Percentiles rank a stretch among this genome's conserved stretches.
These are phyloP conservation scores for Dermatophagoides farinae DNA, from an alignment of 1,140 invertebrate genomes.

Conservation along the genomic window DNA sequence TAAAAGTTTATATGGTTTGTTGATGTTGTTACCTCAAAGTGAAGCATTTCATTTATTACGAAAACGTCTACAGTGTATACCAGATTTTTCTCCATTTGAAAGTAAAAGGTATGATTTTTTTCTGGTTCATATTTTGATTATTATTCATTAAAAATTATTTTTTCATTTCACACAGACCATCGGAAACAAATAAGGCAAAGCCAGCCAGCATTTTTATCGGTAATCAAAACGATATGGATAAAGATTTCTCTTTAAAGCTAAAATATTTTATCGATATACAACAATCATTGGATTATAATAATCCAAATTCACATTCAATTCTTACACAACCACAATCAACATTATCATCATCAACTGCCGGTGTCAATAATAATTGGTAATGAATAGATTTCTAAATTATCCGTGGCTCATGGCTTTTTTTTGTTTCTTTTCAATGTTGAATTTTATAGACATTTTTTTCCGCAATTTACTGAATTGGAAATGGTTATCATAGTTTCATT, in stretches of 20 bases:
- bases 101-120: background rate
- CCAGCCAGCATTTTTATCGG: background rate
- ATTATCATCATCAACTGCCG: too few species aligned
- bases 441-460: too few species aligned
- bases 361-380: too few species aligned
- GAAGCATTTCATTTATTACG: conserved; percentile 78
- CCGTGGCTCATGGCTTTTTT: too few species aligned
- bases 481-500: too few species aligned
- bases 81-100: conserved; percentile 33
- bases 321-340: too few species aligned
- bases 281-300: too few species aligned
- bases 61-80: conserved; percentile 69
- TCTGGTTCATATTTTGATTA: background rate
- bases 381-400: too few species aligned
- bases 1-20: conserved; percentile 73
- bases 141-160: background rate
- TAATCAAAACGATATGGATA: background rate
- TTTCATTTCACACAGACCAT: background rate
- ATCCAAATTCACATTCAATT: too few species aligned
- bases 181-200: background rate
- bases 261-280: background rate
- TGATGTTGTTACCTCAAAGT: conserved; percentile 94
- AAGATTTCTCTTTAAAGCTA: background rate
- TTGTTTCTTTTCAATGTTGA: too few species aligned
- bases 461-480: too few species aligned